Conservation (phyloP, 2,113 vertebrate species). For the Daphoenositta chrysoptera region DNA sequence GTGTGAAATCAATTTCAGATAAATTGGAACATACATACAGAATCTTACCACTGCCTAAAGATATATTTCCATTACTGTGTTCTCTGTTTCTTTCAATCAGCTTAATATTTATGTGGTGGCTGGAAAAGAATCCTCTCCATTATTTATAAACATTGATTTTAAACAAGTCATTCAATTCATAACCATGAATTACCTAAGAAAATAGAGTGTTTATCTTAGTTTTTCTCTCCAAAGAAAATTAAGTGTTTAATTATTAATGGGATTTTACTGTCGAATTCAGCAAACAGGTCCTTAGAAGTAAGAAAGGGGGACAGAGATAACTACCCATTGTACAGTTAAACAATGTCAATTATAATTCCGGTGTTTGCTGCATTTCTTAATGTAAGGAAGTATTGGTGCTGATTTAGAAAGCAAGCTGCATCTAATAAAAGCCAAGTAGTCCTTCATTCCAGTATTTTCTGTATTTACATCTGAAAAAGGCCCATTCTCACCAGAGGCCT, state of each 20-base stretch:
- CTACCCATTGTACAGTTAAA: background rate
- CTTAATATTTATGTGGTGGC: background rate
- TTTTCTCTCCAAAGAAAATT: conserved; percentile 4
- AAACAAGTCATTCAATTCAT: conserved; percentile 1
- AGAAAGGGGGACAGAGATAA: background rate
- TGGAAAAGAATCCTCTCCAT: background rate
- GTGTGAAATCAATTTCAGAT: background rate
- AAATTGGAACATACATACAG: background rate
- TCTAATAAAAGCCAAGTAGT: background rate
- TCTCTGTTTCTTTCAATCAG: conserved; percentile 2
- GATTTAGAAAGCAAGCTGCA: background rate
- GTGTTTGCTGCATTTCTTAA: background rate
- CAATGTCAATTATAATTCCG: background rate
- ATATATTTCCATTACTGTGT: background rate
- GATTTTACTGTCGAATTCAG: background rate
- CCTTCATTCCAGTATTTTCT: background rate
- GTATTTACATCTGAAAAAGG: background rate
- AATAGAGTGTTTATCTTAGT: background rate
- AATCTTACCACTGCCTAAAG: background rate
- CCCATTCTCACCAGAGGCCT: background rate
- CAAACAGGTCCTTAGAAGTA: background rate
- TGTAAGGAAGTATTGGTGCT: background rate
- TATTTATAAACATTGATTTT: conserved; percentile 45
- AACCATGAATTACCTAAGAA: conserved; percentile 29
- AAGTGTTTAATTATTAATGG: conserved; percentile 17